Evolutionary conservation across 2,888 invertebrate genomes (phyloP), one percentile per base, ranked within the genome.

Genomic region (Drosophila cyrtoloma): DNA sequence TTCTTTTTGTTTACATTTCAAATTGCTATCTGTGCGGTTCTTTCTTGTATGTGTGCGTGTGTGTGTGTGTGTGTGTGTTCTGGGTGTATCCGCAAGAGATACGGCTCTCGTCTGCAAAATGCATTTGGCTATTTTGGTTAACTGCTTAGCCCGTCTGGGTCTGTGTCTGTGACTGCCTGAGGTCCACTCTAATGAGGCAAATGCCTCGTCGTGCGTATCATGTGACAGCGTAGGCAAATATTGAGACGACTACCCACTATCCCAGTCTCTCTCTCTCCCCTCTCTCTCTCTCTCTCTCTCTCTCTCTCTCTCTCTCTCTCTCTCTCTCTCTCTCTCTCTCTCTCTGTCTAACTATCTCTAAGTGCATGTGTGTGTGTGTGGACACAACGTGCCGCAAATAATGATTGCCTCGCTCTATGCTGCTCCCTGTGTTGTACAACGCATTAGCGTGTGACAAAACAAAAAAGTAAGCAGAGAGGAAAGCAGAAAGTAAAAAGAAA

Each of bases 1-100:
- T 9, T n/a, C 28, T 71, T 65, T 75, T 76, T 90, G 86, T 90
- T 86, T 90, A 83, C 81, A 74, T 85, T 89, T 79, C 71, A 77
- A 89, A 89, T 89, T 76, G 81, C 64, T 73, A 69, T 76, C 66
- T 61, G 37, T 39, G 57, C 32, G 26, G 32, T 55, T 39, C 19
- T 39, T 39, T 37, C 7, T 26, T 16, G 37, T 35, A 10, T 35
- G 56, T 32, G 14, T 2, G 42, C 5, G 35, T 16, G 37, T 30
- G 14, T 26, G 56, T 28, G 14, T 5, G 42, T 22, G n/a, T 37
- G 22, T 61, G 55, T 16, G 35, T 47, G 56, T 57, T 16, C 22
- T 22, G 22, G 55, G 30, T 32, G 65, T 30, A 71, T 63, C 60
- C 47, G 32, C 42, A 52, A 77, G 73, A 73, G 44, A 44, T 72